phyloP scores from a whole-genome alignment of 1,140 invertebrate genomes.

The Bombus sylvicola region DNA sequence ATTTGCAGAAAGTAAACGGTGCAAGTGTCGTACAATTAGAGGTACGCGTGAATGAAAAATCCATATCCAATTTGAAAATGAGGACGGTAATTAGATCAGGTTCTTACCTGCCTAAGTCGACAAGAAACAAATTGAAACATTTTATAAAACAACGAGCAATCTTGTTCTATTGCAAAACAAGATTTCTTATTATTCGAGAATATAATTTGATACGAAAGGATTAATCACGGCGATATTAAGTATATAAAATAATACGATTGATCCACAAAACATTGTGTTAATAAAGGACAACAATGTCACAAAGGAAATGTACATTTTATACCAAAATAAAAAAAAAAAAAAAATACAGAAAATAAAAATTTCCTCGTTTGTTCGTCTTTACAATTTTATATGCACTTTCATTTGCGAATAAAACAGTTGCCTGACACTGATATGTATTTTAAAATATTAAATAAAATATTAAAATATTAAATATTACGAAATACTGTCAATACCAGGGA shows the following conservation, averaged over 20 bases:
- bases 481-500: not conserved
- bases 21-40: not conserved
- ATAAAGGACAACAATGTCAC: not conserved
- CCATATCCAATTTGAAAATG: conserved; percentile 7
- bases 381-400: not conserved
- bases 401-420: not conserved
- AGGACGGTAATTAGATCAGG: not conserved
- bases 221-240: not conserved
- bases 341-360: not conserved
- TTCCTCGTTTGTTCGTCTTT: not conserved
- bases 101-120: not conserved
- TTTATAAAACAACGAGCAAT: not conserved
- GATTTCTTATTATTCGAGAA: not conserved
- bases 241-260: not conserved
- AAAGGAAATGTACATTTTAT: not conserved
- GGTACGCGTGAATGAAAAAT: not conserved
- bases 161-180: not conserved
- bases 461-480: too few species aligned
- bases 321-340: not conserved
- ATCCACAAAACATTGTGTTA: not conserved
- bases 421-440: too few species aligned
- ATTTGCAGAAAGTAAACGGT: too few species aligned
- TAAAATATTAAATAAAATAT: too few species aligned
- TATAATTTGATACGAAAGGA: not conserved
- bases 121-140: not conserved